Percentiles rank a stretch among this genome's conserved stretches.
phyloP scores from a whole-genome alignment of 2,888 invertebrate genomes.

The Saturnia japonica region DNA sequence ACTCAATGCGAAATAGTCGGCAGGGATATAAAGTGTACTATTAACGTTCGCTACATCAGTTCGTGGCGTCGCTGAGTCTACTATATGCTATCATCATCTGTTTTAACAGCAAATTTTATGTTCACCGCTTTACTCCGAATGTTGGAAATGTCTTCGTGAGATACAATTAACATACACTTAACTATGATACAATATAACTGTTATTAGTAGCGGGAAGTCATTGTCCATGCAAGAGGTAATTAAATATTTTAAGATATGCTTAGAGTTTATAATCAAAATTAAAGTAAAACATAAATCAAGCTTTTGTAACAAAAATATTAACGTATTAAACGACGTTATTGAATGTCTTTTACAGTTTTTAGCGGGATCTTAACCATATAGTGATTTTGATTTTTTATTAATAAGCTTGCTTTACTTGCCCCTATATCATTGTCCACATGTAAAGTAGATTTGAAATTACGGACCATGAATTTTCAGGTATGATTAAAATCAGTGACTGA shows the following conservation, averaged over 20 bases:
- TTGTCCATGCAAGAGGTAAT: background rate
- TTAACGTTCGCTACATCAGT: constrained; percentile 64
- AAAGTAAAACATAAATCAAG: background rate
- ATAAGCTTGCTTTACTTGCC: too few relatives aligned
- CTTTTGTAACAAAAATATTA: too few relatives aligned
- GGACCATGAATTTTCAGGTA: too few relatives aligned
- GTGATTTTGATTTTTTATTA: too few relatives aligned
- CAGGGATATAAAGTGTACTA: constrained; percentile 60
- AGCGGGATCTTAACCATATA: too few relatives aligned
- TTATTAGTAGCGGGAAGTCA: background rate
- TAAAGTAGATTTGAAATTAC: too few relatives aligned
- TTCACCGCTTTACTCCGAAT: constrained; percentile 15
- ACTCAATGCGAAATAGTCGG: constrained; percentile 67
- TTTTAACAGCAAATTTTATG: constrained; percentile 21
- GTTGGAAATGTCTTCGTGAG: constrained; percentile 1
- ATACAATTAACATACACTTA: background rate
- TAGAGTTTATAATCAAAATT: too few relatives aligned
- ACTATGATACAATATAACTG: background rate
- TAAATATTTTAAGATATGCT: background rate
- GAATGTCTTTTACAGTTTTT: too few relatives aligned
- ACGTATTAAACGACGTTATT: too few relatives aligned
- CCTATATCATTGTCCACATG: too few relatives aligned
- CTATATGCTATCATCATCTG: constrained; percentile 34
- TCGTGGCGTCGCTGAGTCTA: constrained; percentile 67
- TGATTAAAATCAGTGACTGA: too few relatives aligned